phyloP scores from a whole-genome alignment of 2,113 vertebrate genomes.

The Nanorana parkeri region DNA sequence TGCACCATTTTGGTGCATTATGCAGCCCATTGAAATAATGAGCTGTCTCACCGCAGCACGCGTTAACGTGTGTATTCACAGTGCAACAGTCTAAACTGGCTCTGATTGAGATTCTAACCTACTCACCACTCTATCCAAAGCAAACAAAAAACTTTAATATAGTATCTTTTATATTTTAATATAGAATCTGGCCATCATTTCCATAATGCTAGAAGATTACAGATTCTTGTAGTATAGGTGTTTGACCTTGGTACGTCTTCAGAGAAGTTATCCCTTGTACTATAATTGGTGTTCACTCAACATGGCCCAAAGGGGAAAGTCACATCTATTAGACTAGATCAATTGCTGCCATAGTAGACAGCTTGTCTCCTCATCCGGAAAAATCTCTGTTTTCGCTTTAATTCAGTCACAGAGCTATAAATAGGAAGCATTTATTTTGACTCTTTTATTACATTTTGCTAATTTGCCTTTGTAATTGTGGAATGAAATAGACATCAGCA shows the following conservation, averaged over 20 bases:
- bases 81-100: too few relatives aligned
- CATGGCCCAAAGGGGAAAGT: constrained; percentile 26
- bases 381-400: constrained; percentile 7
- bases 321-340: constrained; percentile 33
- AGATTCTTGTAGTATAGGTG: neutral
- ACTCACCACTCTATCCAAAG: too few relatives aligned
- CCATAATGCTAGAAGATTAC: neutral
- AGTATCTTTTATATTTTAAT: too few relatives aligned
- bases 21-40: too few relatives aligned
- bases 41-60: too few relatives aligned
- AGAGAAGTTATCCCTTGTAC: neutral
- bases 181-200: neutral
- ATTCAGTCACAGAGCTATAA: neutral
- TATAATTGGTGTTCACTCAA: constrained; percentile 7
- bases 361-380: constrained; percentile 9
- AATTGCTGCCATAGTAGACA: constrained; percentile 1
- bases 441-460: neutral
- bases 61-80: too few relatives aligned
- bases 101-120: too few relatives aligned
- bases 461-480: too few relatives aligned
- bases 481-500: too few relatives aligned
- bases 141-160: too few relatives aligned
- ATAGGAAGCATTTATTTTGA: neutral
- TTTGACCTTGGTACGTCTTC: constrained; percentile 16
- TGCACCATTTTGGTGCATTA: too few relatives aligned